Conservation (phyloP, 2,888 invertebrate genomes). For the Mellilla xanthometata region DNA sequence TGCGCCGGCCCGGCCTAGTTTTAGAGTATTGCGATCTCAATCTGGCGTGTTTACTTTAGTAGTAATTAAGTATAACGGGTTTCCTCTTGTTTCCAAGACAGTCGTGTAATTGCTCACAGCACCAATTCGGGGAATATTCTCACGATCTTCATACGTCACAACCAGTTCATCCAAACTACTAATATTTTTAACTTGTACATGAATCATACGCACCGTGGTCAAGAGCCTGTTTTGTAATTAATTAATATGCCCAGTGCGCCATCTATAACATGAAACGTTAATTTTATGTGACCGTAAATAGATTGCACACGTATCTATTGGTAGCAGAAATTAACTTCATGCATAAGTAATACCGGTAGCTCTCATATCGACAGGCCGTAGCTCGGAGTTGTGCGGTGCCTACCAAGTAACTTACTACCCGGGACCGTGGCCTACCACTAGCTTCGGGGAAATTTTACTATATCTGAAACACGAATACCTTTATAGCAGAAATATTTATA, state of each 20-base stretch:
- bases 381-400: neutral
- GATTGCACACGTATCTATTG: conserved; percentile 21
- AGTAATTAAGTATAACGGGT: conserved; percentile 41
- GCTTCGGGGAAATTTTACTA: neutral
- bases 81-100: conserved; percentile 46
- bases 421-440: neutral
- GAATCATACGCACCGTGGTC: conserved; percentile 38
- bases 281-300: conserved; percentile 23
- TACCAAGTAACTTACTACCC: conserved; percentile 6
- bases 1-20: conserved; percentile 7
- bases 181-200: conserved; percentile 30
- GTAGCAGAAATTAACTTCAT: conserved; percentile 15
- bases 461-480: too few species aligned
- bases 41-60: conserved; percentile 16
- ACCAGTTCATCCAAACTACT: conserved; percentile 40
- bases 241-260: conserved; percentile 24
- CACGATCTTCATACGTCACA: conserved; percentile 43
- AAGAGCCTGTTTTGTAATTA: conserved; percentile 24
- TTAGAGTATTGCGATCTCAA: conserved; percentile 5
- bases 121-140: conserved; percentile 40
- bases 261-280: conserved; percentile 22
- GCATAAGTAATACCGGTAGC: conserved; percentile 17
- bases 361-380: conserved; percentile 5
- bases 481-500: too few species aligned
- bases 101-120: conserved; percentile 34